Evolutionary conservation across 64 coral and sea anemone genomes (phyloP), one percentile per base, ranked within the genome.

Genomic region (Anthopleura sola): DNA sequence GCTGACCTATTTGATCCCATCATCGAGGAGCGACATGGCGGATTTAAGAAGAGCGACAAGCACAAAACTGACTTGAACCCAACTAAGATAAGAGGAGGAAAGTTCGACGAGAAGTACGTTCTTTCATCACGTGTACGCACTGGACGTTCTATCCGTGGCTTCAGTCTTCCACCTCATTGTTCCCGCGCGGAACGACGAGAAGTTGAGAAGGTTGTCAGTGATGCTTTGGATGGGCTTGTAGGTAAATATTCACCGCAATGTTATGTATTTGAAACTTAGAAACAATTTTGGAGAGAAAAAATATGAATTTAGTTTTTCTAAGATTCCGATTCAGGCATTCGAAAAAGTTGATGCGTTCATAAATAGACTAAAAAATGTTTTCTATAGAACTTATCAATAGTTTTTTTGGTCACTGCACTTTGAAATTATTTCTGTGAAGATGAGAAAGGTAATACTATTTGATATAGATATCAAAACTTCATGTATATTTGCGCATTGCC

Each of bases 121-220:
- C 55, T 98, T 31, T 98, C 95, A 2, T 98, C 95, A 20, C 95
- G 95, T 87, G 95, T 98, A 85, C 88, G 95, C 60, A 98, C 95
- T 82, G 95, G 95, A 34, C 91, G 95, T 66, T 93, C 91, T 9
- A 86, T 98, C 86, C 95, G 95, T 82, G 95, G 95, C 16, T 98
- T 98, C 76, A 88, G 91, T 55, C 71, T 98, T 21, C 95, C 95
- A 0, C 95, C 95, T 36, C 91, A 93, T 62, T 98, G 95, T 53
- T 75, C 91, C n/a, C 86, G 95, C 31, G 88, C 91, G n/a, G 95
- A 98, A 64, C 83, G 95, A 88, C 55, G 95, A 47, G 95, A 93
- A 75, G 95, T 98, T 2, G 96, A 98, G 39, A 87, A 86, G 24
- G 69, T 98, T 86, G 96, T 98, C 14, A 94, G 28, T 24, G 92